phyloP scores from a whole-genome alignment of 2,113 vertebrate species.

The Meleagris gallopavo region DNA sequence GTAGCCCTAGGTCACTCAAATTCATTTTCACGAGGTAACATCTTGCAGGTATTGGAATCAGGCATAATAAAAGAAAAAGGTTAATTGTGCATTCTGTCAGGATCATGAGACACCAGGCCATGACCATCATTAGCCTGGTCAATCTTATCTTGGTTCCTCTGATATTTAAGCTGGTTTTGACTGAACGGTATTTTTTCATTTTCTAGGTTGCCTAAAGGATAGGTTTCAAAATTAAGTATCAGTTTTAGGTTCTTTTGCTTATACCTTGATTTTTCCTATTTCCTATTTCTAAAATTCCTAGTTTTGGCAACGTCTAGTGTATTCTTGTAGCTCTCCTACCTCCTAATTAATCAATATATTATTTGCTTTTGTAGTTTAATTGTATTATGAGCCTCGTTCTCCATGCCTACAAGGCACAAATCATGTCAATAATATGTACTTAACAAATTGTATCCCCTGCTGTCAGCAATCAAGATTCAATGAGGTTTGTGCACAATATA shows the following conservation, averaged over 20 bases:
- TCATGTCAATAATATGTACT: not conserved
- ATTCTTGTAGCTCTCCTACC: not conserved
- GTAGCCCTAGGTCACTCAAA: constrained; percentile 48
- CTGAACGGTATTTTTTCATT: constrained; percentile 50
- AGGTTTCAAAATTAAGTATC: constrained; percentile 59
- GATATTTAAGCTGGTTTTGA: constrained; percentile 28
- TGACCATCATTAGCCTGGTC: constrained; percentile 54
- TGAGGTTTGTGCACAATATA: not conserved
- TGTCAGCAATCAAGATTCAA: constrained; percentile 9
- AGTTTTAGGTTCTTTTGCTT: not conserved
- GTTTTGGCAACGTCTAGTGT: not conserved
- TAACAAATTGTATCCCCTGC: not conserved
- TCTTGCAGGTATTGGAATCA: constrained; percentile 50
- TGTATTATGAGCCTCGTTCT: not conserved
- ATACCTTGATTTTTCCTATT: constrained; percentile 45
- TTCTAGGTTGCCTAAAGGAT: constrained; percentile 33
- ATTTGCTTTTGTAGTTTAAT: constrained; percentile 37
- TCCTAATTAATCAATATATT: constrained; percentile 42
- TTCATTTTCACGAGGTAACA: constrained; percentile 52
- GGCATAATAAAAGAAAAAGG: constrained; percentile 73
- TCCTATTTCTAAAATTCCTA: constrained; percentile 3
- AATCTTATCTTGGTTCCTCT: constrained; percentile 42
- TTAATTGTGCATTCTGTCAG: constrained; percentile 75
- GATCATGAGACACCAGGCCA: constrained; percentile 53
- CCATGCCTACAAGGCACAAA: not conserved